phyloP scores from a whole-genome alignment of 2,888 invertebrate species.

The Luperina testacea region DNA sequence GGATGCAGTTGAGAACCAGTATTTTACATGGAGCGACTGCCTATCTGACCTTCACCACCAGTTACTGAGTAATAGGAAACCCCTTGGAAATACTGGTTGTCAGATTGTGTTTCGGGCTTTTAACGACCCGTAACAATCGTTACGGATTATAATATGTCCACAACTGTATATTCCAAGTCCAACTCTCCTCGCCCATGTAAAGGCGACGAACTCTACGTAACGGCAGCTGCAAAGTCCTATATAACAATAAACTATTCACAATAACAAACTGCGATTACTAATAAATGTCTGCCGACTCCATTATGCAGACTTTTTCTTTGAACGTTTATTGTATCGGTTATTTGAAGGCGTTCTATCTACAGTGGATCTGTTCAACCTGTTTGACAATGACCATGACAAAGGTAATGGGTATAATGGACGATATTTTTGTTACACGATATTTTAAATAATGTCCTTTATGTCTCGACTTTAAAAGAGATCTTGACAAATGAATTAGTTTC shows the following conservation, averaged over 20 bases:
- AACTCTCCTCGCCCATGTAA: background rate
- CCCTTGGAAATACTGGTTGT: too few species aligned
- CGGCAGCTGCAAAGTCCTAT: background rate
- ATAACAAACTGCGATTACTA: conserved; percentile 28
- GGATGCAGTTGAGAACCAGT: too few species aligned
- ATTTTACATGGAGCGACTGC: too few species aligned
- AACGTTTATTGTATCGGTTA: conserved; percentile 13
- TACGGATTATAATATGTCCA: too few species aligned
- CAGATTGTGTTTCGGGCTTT: too few species aligned
- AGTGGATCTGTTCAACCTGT: conserved; percentile 4
- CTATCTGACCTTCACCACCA: too few species aligned
- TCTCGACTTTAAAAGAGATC: background rate
- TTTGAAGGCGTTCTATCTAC: conserved; percentile 14
- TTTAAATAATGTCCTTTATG: background rate
- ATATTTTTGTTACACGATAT: background rate
- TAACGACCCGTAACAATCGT: too few species aligned
- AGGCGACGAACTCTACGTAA: background rate
- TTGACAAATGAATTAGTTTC: background rate
- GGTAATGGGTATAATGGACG: background rate
- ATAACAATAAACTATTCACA: conserved; percentile 2
- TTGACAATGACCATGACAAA: background rate
- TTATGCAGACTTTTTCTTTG: conserved; percentile 5
- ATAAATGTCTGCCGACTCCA: background rate
- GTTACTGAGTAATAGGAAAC: too few species aligned
- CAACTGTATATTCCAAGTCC: background rate